Evolutionary conservation across 2,797 vertebrate genomes (phyloP).

Genomic region (Limnodromus scolopaceus): DNA sequence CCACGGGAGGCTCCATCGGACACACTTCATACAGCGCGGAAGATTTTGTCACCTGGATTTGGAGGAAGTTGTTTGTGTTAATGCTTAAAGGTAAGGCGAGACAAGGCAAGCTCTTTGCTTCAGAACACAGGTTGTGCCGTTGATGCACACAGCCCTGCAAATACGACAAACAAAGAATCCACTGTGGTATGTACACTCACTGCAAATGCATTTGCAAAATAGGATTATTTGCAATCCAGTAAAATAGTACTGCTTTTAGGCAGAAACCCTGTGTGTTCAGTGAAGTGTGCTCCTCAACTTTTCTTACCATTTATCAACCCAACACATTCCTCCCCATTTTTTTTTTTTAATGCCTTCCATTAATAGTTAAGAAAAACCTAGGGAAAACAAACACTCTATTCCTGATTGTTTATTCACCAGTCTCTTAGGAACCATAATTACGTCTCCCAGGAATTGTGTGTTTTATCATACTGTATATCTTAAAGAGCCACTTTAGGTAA

Average conservation of each 20-base stretch:
- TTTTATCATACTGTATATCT: conserved; percentile 78
- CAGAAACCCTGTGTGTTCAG: conserved; percentile 4
- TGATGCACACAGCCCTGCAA: conserved; percentile 28
- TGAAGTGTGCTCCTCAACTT: background rate
- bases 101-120: conserved; percentile 27
- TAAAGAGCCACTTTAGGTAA: conserved; percentile 74
- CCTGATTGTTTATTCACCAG: conserved; percentile 67
- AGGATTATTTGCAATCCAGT: conserved; percentile 37
- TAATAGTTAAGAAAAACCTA: conserved; percentile 50
- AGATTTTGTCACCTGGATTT: background rate
- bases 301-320: conserved; percentile 21
- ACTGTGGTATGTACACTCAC: conserved; percentile 11
- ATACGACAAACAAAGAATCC: conserved; percentile 38
- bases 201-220: conserved; percentile 24
- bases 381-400: conserved; percentile 63
- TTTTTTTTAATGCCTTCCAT: conserved; percentile 54
- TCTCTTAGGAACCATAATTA: conserved; percentile 74
- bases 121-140: background rate
- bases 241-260: conserved; percentile 16
- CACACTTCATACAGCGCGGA: background rate
- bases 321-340: conserved; percentile 15
- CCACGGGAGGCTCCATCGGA: background rate
- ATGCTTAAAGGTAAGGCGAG: conserved; percentile 38
- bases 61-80: conserved; percentile 21
- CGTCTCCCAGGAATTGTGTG: conserved; percentile 63